phyloP scores from a whole-genome alignment of 2,797 vertebrate genomes.

The Hirundo rustica region DNA sequence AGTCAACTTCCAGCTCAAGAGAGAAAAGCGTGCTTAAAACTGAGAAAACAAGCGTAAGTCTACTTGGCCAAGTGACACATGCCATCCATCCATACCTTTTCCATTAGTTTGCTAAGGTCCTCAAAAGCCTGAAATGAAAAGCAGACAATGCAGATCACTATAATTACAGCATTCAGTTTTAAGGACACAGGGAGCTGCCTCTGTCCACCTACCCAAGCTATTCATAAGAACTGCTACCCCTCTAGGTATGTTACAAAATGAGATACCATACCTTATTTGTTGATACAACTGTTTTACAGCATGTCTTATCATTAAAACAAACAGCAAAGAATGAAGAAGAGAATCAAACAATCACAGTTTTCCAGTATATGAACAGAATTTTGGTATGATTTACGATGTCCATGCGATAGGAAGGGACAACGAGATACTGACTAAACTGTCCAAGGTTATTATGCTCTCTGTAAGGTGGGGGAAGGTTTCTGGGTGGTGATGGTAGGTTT shows the following conservation, averaged over 20 bases:
- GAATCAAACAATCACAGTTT: neutral
- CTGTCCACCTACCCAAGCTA: neutral
- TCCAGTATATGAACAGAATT: neutral
- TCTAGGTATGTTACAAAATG: neutral
- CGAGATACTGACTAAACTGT: neutral
- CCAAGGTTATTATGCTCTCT: neutral
- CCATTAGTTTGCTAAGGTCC: slow-evolving; percentile 97
- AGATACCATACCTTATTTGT: neutral
- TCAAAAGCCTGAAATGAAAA: slow-evolving; percentile 91
- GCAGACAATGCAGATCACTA: neutral
- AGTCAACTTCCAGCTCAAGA: neutral
- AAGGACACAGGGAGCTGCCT: neutral
- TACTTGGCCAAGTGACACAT: neutral
- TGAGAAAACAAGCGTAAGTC: neutral
- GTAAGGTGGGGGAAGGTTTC: neutral
- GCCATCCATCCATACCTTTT: slow-evolving; percentile 90
- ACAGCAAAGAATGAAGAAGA: neutral
- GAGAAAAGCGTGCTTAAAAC: neutral
- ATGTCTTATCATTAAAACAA: neutral
- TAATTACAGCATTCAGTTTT: neutral
- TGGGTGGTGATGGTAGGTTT: neutral
- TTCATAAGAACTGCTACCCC: accelerated
- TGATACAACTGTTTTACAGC: neutral
- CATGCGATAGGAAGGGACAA: neutral
- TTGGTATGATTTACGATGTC: neutral